These are phyloP conservation scores for Dysdera silvatica DNA, from an alignment of 1,140 invertebrate genomes.

Conservation along the genomic window DNA sequence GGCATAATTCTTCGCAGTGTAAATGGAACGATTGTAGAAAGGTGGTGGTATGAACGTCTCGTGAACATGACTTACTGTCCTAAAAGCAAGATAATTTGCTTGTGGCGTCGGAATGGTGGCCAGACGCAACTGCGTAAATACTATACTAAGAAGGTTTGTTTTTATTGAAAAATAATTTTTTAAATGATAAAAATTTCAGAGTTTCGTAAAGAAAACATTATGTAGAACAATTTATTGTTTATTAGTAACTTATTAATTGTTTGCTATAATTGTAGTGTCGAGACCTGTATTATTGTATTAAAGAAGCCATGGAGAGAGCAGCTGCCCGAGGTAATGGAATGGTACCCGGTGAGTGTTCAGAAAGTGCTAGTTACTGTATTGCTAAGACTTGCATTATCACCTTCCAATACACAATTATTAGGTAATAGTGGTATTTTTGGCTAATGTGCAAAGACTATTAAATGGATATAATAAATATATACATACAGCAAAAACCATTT, in stretches of 20 bases:
- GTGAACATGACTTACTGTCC: constrained; percentile 99
- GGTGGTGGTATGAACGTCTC: constrained; percentile 96
- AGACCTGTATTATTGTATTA: constrained; percentile 96
- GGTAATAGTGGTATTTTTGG: too few relatives aligned
- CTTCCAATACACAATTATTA: too few relatives aligned
- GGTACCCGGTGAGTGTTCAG: constrained; percentile 47
- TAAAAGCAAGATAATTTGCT: constrained; percentile 91
- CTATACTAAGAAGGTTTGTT: constrained; percentile 89
- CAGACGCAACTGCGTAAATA: constrained; percentile 95
- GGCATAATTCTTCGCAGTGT: constrained; percentile 88
- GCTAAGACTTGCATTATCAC: too few relatives aligned
- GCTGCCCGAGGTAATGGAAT: constrained; percentile 70
- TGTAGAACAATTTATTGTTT: too few relatives aligned
- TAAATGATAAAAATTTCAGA: not conserved
- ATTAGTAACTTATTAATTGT: too few relatives aligned
- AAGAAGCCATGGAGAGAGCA: constrained; percentile 96
- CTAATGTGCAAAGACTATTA: too few relatives aligned
- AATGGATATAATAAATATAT: too few relatives aligned
- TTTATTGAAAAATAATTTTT: not conserved
- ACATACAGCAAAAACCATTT: too few relatives aligned
- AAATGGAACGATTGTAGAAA: constrained; percentile 88
- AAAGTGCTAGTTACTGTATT: too few relatives aligned
- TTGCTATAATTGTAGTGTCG: constrained; percentile 67
- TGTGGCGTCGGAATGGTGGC: constrained; percentile 84
- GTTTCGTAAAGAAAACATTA: too few relatives aligned